Base-by-base conservation (phyloP, 1,140 invertebrate genomes). In the Bemisia tabaci region DNA sequence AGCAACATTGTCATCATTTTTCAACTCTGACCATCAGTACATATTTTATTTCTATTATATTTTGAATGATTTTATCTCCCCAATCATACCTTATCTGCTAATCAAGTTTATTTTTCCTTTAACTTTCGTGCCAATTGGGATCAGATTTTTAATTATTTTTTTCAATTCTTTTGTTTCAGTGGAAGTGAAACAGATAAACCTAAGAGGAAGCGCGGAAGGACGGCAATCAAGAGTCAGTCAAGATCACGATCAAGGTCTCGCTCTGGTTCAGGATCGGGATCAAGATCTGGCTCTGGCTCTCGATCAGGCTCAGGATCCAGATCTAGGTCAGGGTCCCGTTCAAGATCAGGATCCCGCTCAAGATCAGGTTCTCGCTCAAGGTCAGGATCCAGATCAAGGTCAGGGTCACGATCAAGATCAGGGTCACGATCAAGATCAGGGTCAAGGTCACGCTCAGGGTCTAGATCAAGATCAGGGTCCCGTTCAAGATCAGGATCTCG, bases 201-300 rank as follows among this genome's bases (percentile, higher is more conserved):
- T 9, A 5, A 48, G 17, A 5, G 33, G 33, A 48, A 48, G 17
- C 5, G 33, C 5, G 33, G 33, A 48, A 48, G 33, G 17, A 17
- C 33, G 5, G 17, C 33, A 9, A 48, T 17, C 33, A 48, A 48
- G 17, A 5, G 33, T 17, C 5, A 48, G 17, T 60, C 22, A 58
- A 48, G 22, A 58, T 59, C 25, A 2, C 33, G 12, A 12, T 65
- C 12, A 59, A 21, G 39, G 48, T 59, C 22, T 11, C 2, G 76
- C 70, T 81, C 82, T 60, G 73, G 69, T 1, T 82, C 80, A 0
- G 79, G 80, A 25, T 80, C 79, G 24, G 77, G 80, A 74, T 70
- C 71, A 72, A 76, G 80, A 72, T 72, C 70, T 70, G 70, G 74
- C 59, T 75, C 76, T 11, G 64, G 74, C 2, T 71, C 72, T 70